Base-by-base conservation (phyloP, 2,888 invertebrate species). In the Sphaerophoria taeniata region DNA sequence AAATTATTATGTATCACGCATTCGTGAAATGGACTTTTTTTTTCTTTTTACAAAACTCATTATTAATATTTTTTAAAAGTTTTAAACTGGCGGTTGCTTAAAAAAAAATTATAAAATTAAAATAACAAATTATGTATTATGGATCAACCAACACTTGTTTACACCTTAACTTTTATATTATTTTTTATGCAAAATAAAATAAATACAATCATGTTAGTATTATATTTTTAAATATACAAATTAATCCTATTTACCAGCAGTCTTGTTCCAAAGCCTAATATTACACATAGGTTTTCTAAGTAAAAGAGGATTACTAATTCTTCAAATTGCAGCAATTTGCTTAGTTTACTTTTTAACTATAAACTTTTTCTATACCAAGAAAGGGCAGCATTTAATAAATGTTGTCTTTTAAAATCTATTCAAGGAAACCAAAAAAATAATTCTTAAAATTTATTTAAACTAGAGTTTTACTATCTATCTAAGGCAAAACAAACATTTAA, bases 181-280 rank as follows among this genome's bases (percentile, higher is more conserved):
- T 63, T 63, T 24, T 16, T 11, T 7, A 6, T 14, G n/a, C 34
- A 12, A 34, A 24, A 36, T 49, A 47, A 47, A 65, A 49, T 49
- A 77, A 47, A 63, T 34, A 49, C 34, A 70, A 36, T 24, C 24
- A 34, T 45, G 6, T 70, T 65, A 63, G 47, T 51, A 49, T 58
- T 53, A 55, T 51, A 5, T 75, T 56, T 75, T 63, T 63, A 74
- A 45, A 65, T 43, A 43, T 39, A 9, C 1, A 1, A 39, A 39
- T 9, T 39, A 39, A 39, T 39, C 9, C 43, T 43, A 11, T 11
- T 43, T 71, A 70, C 43, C 74, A 83, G 78, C 82, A 83, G 82
- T 83, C 82, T 83, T 83, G 36, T 78, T 67, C 39, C 70, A 73
- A 83, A 74, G 77, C 82, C 77, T 78, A 67, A 34, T 67, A 78